These are phyloP conservation scores for Ptilonorhynchus violaceus DNA, from an alignment of 2,113 vertebrate species.

Conservation along the genomic window DNA sequence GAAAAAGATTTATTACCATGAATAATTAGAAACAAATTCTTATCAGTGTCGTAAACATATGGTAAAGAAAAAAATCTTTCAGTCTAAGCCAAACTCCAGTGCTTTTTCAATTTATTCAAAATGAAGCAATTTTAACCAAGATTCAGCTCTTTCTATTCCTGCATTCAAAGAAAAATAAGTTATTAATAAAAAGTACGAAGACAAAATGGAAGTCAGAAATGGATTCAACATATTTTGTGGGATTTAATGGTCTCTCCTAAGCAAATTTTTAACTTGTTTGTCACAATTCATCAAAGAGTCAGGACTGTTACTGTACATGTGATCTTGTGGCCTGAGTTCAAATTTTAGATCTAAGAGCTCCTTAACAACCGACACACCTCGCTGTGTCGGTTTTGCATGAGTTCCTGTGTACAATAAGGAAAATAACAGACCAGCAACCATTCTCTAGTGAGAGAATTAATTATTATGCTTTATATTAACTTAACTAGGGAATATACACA, in stretches of 20 bases:
- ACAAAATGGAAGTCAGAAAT: neutral
- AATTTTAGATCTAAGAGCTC: neutral
- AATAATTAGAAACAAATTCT: conserved; percentile 41
- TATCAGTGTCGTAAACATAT: neutral
- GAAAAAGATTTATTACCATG: neutral
- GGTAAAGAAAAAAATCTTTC: neutral
- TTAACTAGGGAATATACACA: neutral
- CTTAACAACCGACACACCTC: neutral
- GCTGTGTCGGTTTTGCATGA: neutral
- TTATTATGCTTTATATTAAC: neutral
- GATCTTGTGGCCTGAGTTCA: neutral
- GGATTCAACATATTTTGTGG: neutral
- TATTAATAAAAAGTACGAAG: neutral
- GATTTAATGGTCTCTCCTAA: neutral
- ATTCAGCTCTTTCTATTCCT: neutral
- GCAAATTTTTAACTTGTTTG: neutral
- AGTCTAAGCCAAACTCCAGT: neutral
- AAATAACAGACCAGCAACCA: neutral
- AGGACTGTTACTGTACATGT: neutral
- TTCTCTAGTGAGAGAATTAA: neutral
- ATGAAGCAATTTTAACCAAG: neutral
- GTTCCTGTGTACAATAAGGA: neutral
- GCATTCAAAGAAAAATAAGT: neutral
- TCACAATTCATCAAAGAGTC: neutral
- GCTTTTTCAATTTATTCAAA: neutral